These are phyloP conservation scores for Callinectes sapidus DNA, from an alignment of 2,888 invertebrate genomes.

Conservation along the genomic window DNA sequence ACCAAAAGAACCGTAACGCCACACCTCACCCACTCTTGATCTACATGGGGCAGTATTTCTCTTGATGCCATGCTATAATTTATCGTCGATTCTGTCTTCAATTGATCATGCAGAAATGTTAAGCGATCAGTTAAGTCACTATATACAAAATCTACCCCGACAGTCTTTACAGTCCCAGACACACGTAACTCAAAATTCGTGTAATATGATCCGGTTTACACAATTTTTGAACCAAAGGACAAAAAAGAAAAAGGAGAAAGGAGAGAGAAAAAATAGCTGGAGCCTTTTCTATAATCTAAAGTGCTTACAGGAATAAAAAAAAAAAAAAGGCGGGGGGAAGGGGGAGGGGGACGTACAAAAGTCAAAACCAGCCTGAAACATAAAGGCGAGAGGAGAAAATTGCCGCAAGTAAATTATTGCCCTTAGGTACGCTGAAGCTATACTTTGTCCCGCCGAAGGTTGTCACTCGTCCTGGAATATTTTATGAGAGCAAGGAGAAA, in stretches of 20 bases:
- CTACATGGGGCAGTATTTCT: not conserved
- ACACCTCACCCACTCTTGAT: not conserved
- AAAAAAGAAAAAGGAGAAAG: not conserved
- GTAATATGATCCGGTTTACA: not conserved
- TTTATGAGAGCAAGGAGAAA: not conserved
- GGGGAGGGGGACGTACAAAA: too few relatives aligned
- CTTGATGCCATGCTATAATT: not conserved
- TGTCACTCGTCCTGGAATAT: constrained; percentile 1
- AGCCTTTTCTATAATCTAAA: not conserved
- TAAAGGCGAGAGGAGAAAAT: not conserved
- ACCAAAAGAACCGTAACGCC: not conserved
- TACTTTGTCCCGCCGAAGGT: not conserved
- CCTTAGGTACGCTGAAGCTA: not conserved
- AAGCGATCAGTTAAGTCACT: not conserved
- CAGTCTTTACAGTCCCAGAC: not conserved
- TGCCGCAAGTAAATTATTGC: not conserved
- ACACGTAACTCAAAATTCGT: not conserved
- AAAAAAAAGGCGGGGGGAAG: too few relatives aligned
- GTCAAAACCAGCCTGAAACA: not conserved
- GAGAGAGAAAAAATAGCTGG: not conserved
- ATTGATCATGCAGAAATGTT: not conserved
- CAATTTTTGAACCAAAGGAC: not conserved
- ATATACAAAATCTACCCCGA: not conserved
- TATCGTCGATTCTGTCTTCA: not conserved
- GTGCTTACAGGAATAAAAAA: not conserved